Base-by-base conservation (phyloP, 2,797 vertebrate genomes). In the Siniperca obscura region DNA sequence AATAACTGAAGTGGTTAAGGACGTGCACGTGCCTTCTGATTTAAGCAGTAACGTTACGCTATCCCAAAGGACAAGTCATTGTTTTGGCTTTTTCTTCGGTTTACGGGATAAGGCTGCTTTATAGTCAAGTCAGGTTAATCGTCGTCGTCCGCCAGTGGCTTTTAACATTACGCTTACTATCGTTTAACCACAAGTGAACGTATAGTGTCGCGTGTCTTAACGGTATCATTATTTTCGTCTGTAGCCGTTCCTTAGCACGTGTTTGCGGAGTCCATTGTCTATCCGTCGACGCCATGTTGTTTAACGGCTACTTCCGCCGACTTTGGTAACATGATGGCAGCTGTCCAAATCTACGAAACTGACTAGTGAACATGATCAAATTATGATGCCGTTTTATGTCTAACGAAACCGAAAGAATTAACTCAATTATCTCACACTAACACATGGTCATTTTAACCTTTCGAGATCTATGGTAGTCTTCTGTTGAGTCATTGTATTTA, bases 221-320 rank as follows among this genome's bases (percentile, higher is more conserved):
- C 13, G 1, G 9, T 30, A 14, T 53, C 3, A 0, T 38, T 38
- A 25, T 75, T 71, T 81, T 80, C 5, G 21, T 25, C 22, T 2
- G 22, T 56, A 50, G 34, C 46, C 62, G 74, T 57, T 25, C 17
- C 7, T 8, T 30, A 93, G 88, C 95, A 96, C 95, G 95, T 96
- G 95, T 91, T 91, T 89, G 78, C 67, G 55, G 86, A 80, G 59
- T 90, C 92, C 93, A 95, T 95, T 95, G 94, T 95, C 91, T 91
- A 74, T 84, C 44, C 75, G 68, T 44, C 80, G 93, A 85, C 94
- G 96, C 95, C 96, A 96, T 96, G 92, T 96, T 96, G 91, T 83
- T 91, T 89, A 52, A 76, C 40, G 16, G 82, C 85, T 59, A 93
- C 93, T 93, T 95, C 92, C 94, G 87, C 87, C 76, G 69, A 44